These are phyloP conservation scores for Hylaeus anthracinus DNA, from an alignment of 1,140 invertebrate species.

Conservation along the genomic window DNA sequence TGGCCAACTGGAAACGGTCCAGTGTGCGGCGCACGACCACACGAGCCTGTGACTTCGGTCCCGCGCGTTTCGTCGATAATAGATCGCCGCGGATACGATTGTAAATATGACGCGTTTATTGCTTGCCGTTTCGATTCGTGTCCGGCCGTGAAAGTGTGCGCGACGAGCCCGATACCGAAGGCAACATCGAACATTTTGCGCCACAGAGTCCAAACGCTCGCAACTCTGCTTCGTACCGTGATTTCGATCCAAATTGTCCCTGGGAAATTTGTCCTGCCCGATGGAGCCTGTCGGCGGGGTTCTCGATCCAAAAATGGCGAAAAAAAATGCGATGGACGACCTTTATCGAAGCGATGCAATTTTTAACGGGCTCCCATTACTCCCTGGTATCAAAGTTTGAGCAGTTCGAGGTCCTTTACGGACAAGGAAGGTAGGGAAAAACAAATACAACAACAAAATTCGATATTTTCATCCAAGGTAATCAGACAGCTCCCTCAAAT, in stretches of 20 bases:
- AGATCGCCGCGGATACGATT: conserved; percentile 69
- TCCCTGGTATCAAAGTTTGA: too few relatives aligned
- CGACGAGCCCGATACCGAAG: conserved; percentile 1
- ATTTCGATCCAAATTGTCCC: neutral
- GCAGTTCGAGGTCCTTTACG: too few relatives aligned
- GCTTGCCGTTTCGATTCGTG: conserved; percentile 36
- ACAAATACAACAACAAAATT: too few relatives aligned
- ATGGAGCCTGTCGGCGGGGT: neutral
- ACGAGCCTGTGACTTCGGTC: conserved; percentile 16
- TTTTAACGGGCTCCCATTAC: too few relatives aligned
- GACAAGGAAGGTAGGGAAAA: too few relatives aligned
- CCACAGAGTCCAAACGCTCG: neutral
- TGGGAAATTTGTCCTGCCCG: neutral
- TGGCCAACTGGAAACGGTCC: conserved; percentile 46
- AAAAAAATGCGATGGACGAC: neutral
- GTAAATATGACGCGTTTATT: conserved; percentile 74
- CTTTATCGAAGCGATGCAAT: neutral
- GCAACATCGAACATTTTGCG: neutral
- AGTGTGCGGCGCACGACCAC: neutral
- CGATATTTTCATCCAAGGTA: too few relatives aligned
- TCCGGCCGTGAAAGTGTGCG: neutral
- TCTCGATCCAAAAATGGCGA: neutral
- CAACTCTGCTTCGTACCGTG: neutral
- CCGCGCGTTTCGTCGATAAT: conserved; percentile 60
- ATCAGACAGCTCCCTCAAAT: too few relatives aligned